Evolutionary conservation across 1,140 invertebrate species (phyloP), one percentile per base, ranked within the genome.

Genomic region (Tetragonula clypearis): DNA sequence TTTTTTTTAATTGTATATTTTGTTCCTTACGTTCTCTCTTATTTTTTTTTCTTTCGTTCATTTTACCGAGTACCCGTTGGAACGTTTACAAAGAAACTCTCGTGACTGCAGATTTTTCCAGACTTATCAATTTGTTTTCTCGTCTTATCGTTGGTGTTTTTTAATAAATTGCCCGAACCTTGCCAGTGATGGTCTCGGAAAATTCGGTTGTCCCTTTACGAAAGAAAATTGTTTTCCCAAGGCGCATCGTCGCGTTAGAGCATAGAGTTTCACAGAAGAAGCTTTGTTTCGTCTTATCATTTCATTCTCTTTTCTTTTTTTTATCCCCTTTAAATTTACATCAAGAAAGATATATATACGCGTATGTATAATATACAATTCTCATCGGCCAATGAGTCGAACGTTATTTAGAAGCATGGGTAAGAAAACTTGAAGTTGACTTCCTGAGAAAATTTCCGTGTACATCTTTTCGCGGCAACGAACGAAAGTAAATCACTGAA

Each of bases 71-170:
- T 91, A 88, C 85, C 87, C 86, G 91, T 84, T 92, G 88, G 87
- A 92, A 90, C 85, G 79, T 92, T 92, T 91, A 92, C 90, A 93
- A 93, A 49, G 41, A 49, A 94, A 93, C 88, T 86, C 89, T 91
- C 92, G 86, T 88, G 89, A 91, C 89, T 93, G 86, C 71, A 91
- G 89, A 86, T 91, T 91, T 91, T 91, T 86, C 87, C 89, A 30
- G 30, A 89, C 82, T 90, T 85, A 53, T 89, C 75, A 85, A 88
- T 85, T 90, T 73, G 58, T 89, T 85, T 17, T 86, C 80, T 87
- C 84, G 71, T 79, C 71, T 88, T 84, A 79, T 82, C 79, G 82
- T 87, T 87, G 85, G 62, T 87, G 82, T 81, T 82, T 82, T 69
- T 77, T 90, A 89, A 87, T 89, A 87, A 85, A 89, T 91, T 86